Conservation (phyloP, 2,888 invertebrate species). For the Aphrophora alni region DNA sequence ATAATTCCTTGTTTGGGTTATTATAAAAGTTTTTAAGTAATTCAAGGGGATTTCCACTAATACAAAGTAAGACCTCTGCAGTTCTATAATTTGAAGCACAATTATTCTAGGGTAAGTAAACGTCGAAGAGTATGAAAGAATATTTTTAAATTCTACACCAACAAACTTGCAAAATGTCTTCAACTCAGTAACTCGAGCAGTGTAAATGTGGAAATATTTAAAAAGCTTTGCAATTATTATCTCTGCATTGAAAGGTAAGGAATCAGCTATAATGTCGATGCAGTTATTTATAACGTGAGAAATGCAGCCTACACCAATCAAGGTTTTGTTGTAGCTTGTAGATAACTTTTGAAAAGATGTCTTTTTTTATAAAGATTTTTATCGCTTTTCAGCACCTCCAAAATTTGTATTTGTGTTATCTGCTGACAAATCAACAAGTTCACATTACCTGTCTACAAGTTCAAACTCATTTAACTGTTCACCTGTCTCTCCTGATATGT, state of each 20-base stretch:
- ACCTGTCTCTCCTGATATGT: too few species aligned
- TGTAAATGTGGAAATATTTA: slow-evolving; percentile 54
- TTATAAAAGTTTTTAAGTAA: too few species aligned
- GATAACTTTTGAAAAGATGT: slow-evolving; percentile 7
- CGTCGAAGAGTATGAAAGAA: too few species aligned
- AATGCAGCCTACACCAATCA: slow-evolving; percentile 50
- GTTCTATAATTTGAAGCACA: too few species aligned
- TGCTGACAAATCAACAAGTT: slow-evolving; percentile 28
- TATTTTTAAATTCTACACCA: slow-evolving; percentile 48
- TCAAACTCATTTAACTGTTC: too few species aligned
- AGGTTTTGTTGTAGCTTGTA: too few species aligned
- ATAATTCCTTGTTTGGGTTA: too few species aligned
- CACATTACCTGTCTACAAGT: slow-evolving; percentile 10
- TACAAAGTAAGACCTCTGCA: too few species aligned
- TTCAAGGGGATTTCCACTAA: too few species aligned
- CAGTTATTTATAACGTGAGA: slow-evolving; percentile 55
- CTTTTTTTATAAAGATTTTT: slow-evolving; percentile 51
- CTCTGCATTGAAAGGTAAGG: slow-evolving; percentile 54
- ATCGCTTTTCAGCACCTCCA: slow-evolving; percentile 36
- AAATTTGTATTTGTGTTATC: slow-evolving; percentile 43
- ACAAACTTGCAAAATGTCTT: slow-evolving; percentile 54
- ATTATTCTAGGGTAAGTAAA: too few species aligned
- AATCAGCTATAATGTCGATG: slow-evolving; percentile 53
- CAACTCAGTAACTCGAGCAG: slow-evolving; percentile 52
- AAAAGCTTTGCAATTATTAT: slow-evolving; percentile 54